Base-by-base conservation (phyloP, 2,113 vertebrate species). In the Callospermophilus lateralis region DNA sequence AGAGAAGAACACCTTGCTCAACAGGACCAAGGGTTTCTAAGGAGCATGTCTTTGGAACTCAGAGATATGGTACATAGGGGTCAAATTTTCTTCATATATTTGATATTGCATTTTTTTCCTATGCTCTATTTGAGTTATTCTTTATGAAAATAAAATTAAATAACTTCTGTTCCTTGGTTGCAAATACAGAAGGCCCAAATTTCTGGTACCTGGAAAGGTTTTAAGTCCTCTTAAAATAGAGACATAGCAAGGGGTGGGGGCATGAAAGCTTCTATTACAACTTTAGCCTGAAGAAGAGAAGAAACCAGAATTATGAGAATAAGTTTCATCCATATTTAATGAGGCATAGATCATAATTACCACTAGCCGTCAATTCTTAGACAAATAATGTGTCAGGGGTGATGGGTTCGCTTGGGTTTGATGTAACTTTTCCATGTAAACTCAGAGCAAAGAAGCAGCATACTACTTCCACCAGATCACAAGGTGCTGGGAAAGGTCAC, bases 61-160 rank as follows among this genome's bases (percentile, higher is more conserved):
- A 93, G 45, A n/a, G 84, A 81, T 72, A 9, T 70, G 17, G 13
- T 48, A 32, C 55, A n/a, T 12, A n/a, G 37, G 32, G 45, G 30
- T 51, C 84, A 20, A 30, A 76, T 93, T 37, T 92, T 76, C 74
- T 76, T 80, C 68, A 28, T 78, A 70, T 86, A 37, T 65, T 84
- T 92, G 26, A 24, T 65, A 74, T 94, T 73, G 15, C 10, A 55
- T 42, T 90, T 90, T 51, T 90, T 95, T n/a, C n/a, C 4, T 83
- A 3, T 42, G 39, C 32, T 72, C 67, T 90, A 28, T 84, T 91
- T 81, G 22, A 85, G 42, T 70, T 87, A 79, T 79, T 95, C 63
- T 73, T 77, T 73, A 84, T 73, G 3, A 90, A 96, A 97, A 55
- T 84, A 9, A 96, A 95, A 79, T 68, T 84, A 68, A 86, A 55